Conservation (phyloP, 2,113 vertebrate genomes). For the Calidris pygmaea region DNA sequence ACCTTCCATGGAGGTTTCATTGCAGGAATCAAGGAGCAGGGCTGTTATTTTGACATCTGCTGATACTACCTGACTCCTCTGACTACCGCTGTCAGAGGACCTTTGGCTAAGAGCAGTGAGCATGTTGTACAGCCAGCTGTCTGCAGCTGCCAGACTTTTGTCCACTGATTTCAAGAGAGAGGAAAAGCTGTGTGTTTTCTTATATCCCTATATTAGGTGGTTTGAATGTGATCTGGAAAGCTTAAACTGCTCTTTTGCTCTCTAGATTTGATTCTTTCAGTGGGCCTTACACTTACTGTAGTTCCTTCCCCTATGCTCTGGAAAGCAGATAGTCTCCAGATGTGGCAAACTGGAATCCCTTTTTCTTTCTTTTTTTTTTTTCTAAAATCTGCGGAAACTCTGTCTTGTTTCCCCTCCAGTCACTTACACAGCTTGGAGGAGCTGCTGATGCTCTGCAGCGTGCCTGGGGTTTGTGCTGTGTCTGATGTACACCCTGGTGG, state of each 20-base stretch:
- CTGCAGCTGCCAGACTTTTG: neutral
- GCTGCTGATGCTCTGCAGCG: neutral
- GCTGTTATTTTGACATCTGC: neutral
- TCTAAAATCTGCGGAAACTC: neutral
- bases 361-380: neutral
- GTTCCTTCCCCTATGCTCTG: neutral
- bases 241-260: neutral
- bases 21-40: neutral
- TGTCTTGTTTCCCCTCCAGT: neutral
- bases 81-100: neutral
- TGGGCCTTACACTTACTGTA: neutral
- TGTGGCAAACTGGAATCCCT: neutral
- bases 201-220: neutral
- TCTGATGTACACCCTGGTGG: neutral
- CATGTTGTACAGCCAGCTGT: neutral
- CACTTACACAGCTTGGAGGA: neutral
- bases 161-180: neutral
- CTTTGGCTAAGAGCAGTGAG: neutral
- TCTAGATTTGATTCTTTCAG: neutral
- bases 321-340: neutral
- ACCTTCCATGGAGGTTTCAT: neutral
- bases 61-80: neutral
- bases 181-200: neutral
- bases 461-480: fast-evolving
- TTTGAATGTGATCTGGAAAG: neutral